Conservation (phyloP, 2,888 invertebrate genomes). For the Pediacus dermestoides region DNA sequence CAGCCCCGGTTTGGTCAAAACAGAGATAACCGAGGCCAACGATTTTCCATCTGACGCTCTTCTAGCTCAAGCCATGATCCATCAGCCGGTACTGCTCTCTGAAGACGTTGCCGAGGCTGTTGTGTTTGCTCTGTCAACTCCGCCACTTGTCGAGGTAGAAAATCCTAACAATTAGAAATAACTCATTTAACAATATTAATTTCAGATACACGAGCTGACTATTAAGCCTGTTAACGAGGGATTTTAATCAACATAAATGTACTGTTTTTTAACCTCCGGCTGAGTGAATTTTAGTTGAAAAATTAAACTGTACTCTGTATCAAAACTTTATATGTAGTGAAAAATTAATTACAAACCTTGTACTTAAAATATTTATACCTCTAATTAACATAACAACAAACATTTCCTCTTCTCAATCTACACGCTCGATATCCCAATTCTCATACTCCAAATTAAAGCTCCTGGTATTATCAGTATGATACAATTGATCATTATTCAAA, state of each 20-base stretch:
- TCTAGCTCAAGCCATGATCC: neutral
- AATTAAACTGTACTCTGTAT: too few relatives aligned
- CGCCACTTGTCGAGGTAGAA: neutral
- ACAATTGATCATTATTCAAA: conserved; percentile 12
- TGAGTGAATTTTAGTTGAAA: too few relatives aligned
- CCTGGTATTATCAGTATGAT: conserved; percentile 25
- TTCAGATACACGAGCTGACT: neutral
- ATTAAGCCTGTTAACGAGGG: neutral
- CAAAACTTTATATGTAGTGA: too few relatives aligned
- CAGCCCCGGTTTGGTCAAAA: conserved; percentile 13
- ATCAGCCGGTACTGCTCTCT: neutral
- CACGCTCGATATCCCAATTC: too few relatives aligned
- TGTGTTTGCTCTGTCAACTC: neutral
- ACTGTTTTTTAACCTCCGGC: too few relatives aligned
- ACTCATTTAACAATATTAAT: neutral
- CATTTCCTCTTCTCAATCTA: too few relatives aligned
- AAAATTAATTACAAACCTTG: too few relatives aligned
- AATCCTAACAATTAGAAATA: neutral
- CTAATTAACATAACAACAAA: too few relatives aligned
- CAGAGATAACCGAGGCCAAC: neutral
- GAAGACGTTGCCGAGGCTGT: neutral
- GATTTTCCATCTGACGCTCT: neutral
- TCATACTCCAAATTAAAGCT: conserved; percentile 31
- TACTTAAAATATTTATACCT: too few relatives aligned
- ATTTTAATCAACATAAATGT: neutral